Percentiles rank a stretch among this genome's conserved stretches.
Evolutionary conservation across 2,888 invertebrate species (phyloP).

Genomic region (Pyralis farinalis): DNA sequence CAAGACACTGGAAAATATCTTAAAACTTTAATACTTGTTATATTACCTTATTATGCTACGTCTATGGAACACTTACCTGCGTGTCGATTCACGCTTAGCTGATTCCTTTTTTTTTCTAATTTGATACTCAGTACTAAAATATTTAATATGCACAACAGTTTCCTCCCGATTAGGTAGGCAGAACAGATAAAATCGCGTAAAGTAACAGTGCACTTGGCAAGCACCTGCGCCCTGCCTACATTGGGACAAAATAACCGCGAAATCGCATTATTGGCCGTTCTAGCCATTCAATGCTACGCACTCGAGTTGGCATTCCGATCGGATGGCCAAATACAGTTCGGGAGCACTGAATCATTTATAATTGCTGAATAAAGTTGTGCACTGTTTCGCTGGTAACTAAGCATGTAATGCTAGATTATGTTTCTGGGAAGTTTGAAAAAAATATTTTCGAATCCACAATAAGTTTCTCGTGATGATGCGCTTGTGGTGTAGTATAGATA

Average conservation of each 20-base stretch:
- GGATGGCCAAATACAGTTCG: constrained; percentile 44
- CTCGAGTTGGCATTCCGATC: constrained; percentile 48
- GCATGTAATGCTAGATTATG: neutral
- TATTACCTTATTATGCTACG: too few relatives aligned
- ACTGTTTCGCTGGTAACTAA: constrained; percentile 10
- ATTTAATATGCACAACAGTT: neutral
- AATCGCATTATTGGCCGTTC: constrained; percentile 70
- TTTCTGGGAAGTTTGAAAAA: constrained; percentile 1
- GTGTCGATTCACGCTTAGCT: too few relatives aligned
- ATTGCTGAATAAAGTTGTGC: constrained; percentile 31
- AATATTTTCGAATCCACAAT: constrained; percentile 2
- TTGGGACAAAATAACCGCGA: constrained; percentile 69
- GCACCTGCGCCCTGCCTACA: constrained; percentile 62
- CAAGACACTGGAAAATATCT: too few relatives aligned
- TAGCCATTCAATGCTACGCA: constrained; percentile 54
- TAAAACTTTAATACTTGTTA: too few relatives aligned
- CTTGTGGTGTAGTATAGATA: too few relatives aligned
- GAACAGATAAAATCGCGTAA: constrained; percentile 23
- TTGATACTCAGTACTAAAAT: too few relatives aligned
- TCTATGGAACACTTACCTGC: too few relatives aligned
- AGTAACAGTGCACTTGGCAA: constrained; percentile 33
- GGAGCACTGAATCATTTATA: constrained; percentile 42
- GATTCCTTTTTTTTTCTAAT: too few relatives aligned
- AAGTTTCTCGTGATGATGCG: too few relatives aligned
- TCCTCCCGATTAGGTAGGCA: neutral